Evolutionary conservation across 92 coral and sea anemone species (phyloP).

Genomic region (Muricea muricata): DNA sequence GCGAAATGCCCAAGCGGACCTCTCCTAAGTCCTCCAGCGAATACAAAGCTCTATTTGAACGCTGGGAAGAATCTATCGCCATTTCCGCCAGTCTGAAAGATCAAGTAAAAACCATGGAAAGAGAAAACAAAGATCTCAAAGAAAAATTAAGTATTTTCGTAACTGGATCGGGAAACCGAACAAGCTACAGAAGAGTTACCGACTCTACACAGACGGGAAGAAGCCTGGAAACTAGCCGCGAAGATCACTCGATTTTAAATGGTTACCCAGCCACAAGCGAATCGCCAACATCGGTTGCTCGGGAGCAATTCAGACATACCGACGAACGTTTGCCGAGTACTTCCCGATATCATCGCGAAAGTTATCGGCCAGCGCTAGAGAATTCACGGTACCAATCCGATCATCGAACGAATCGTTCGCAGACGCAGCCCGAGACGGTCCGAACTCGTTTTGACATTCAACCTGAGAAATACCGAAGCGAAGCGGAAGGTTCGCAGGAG

Average conservation of each 20-base stretch:
- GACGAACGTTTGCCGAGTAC: too few relatives aligned
- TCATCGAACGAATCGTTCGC: neutral
- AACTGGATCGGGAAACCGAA: neutral
- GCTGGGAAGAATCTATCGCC: constrained; percentile 36
- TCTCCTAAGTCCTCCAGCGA: neutral
- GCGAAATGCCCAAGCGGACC: neutral
- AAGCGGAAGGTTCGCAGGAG: neutral
- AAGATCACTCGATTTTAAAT: neutral
- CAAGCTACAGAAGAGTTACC: neutral
- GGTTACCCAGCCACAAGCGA: constrained; percentile 10
- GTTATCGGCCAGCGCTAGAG: neutral
- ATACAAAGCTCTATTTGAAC: constrained; percentile 21
- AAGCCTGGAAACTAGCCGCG: neutral
- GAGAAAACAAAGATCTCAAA: constrained; percentile 62
- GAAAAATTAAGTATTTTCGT: constrained; percentile 45
- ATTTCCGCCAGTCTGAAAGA: constrained; percentile 55
- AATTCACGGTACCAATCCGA: neutral
- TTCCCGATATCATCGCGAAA: neutral
- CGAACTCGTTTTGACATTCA: constrained; percentile 12
- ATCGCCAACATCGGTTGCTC: neutral
- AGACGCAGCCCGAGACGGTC: neutral
- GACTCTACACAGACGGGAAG: neutral
- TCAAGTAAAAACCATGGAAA: constrained; percentile 55
- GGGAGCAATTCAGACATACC: neutral
- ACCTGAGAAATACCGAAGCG: neutral